These are phyloP conservation scores for Zaprionus camerounensis DNA, from an alignment of 1,140 invertebrate genomes.

Conservation along the genomic window DNA sequence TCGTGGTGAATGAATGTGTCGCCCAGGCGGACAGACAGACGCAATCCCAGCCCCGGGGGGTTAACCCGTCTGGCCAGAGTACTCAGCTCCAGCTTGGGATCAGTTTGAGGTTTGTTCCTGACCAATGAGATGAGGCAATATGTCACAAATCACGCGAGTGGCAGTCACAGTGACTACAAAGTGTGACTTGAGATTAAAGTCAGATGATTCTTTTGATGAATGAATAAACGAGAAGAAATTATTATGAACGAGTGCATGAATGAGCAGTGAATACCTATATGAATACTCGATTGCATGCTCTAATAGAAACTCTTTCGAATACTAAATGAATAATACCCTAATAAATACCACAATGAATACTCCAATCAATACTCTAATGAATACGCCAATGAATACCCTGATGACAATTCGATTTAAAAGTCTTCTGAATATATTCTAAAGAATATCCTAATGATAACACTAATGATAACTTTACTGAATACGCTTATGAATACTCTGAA, in stretches of 20 bases:
- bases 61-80: not conserved
- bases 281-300: not conserved
- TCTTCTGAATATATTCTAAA: no score
- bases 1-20: slow-evolving; percentile 44
- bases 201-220: not conserved
- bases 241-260: no score
- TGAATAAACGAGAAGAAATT: not conserved
- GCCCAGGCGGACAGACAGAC: not conserved
- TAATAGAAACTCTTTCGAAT: not conserved
- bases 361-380: no score
- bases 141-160: slow-evolving; percentile 14
- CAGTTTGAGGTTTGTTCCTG: slow-evolving; percentile 26
- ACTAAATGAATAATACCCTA: not conserved
- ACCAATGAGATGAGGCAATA: slow-evolving; percentile 32
- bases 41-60: not conserved
- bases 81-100: not conserved
- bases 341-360: no score
- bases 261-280: not conserved
- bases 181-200: not conserved
- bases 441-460: no score
- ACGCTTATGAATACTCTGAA: no score
- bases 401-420: no score
- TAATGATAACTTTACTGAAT: no score
- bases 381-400: no score
- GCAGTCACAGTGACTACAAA: slow-evolving; percentile 9